Conservation (phyloP, 2,888 invertebrate genomes). For the Oconnorella tubifera region DNA sequence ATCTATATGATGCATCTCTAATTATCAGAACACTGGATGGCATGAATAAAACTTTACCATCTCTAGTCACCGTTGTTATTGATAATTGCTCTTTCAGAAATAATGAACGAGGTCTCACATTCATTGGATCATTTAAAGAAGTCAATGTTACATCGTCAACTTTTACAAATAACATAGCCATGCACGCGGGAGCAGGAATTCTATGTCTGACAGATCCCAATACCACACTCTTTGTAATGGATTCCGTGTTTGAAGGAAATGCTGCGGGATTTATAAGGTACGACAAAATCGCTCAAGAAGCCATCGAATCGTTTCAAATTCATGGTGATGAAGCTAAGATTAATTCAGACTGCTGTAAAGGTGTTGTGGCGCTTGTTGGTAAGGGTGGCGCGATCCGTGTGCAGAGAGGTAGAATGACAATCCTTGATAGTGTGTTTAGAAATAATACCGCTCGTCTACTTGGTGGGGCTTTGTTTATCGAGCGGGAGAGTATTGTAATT, state of each 20-base stretch:
- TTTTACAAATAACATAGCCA: constrained; percentile 26
- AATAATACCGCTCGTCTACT: constrained; percentile 38
- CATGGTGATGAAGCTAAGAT: constrained; percentile 34
- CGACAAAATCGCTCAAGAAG: constrained; percentile 5
- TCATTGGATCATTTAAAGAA: too few relatives aligned
- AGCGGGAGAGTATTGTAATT: constrained; percentile 31
- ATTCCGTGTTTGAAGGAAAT: constrained; percentile 29
- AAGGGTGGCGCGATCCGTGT: constrained; percentile 37
- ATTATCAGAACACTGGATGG: too few relatives aligned
- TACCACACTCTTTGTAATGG: too few relatives aligned
- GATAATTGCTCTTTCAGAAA: too few relatives aligned
- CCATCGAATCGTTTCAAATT: constrained; percentile 15
- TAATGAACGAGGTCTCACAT: too few relatives aligned
- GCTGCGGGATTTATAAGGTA: constrained; percentile 30
- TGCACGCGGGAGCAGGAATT: constrained; percentile 35
- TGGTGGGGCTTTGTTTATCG: constrained; percentile 34
- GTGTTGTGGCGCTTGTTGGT: constrained; percentile 34
- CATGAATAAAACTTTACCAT: too few relatives aligned
- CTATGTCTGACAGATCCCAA: constrained; percentile 27
- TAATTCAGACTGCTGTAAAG: constrained; percentile 36
- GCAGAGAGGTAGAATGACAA: constrained; percentile 30
- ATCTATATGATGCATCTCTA: too few relatives aligned
- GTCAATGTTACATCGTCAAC: too few relatives aligned
- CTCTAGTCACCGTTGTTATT: too few relatives aligned
- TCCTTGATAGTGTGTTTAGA: constrained; percentile 26